These are phyloP conservation scores for Stylophora pistillata DNA, from an alignment of 64 coral and sea anemone genomes.

Conservation along the genomic window DNA sequence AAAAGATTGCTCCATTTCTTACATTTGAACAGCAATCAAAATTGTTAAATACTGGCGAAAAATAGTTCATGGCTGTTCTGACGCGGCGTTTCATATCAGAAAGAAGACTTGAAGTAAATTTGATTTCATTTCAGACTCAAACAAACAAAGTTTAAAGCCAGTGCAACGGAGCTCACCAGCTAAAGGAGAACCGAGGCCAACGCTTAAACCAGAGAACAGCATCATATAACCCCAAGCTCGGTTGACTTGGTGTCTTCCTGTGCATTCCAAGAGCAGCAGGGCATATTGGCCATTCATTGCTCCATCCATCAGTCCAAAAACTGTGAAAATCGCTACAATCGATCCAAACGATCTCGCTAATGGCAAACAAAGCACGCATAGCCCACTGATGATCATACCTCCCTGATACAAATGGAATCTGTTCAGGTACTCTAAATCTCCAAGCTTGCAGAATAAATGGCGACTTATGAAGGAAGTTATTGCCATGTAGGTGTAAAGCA, in stretches of 20 bases:
- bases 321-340: slow-evolving; percentile 4
- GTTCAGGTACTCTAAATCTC: slow-evolving; percentile 33
- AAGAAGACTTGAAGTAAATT: too few relatives aligned
- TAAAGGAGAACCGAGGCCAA: slow-evolving; percentile 29
- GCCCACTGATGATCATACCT: slow-evolving; percentile 8
- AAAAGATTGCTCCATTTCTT: too few relatives aligned
- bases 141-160: not conserved
- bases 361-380: slow-evolving; percentile 19
- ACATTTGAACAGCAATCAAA: too few relatives aligned
- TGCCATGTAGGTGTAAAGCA: slow-evolving; percentile 43
- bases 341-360: slow-evolving; percentile 12
- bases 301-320: slow-evolving; percentile 60
- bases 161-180: slow-evolving; percentile 38
- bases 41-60: too few relatives aligned
- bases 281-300: not conserved
- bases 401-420: slow-evolving; percentile 42
- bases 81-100: too few relatives aligned
- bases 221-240: slow-evolving; percentile 37
- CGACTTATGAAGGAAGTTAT: slow-evolving; percentile 39
- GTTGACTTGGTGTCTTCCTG: slow-evolving; percentile 22
- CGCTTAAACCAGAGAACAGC: not conserved
- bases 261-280: slow-evolving; percentile 17
- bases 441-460: slow-evolving; percentile 29
- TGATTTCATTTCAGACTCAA: not conserved
- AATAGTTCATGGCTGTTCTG: too few relatives aligned